Evolutionary conservation across 2,797 vertebrate genomes (phyloP), one percentile per base, ranked within the genome.

Genomic region (Melopsittacus undulatus): DNA sequence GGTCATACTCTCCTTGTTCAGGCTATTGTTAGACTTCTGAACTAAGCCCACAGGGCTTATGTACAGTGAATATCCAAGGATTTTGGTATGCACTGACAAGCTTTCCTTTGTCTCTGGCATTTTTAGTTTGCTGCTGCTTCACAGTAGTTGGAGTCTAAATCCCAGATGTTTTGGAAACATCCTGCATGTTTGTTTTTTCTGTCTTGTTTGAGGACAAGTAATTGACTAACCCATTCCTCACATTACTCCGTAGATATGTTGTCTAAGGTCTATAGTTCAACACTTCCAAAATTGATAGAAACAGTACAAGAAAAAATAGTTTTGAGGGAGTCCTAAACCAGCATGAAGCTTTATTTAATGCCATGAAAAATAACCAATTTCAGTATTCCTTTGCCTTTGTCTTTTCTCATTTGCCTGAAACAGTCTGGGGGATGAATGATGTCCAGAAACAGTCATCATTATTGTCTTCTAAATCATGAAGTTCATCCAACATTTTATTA

Each of bases 131-230:
- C 67, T 93, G 62, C 51, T 87, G 23, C 54, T 79, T 91, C 29
- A 34, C 42, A 74, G 48, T 77, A 86, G 80, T 63, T 67, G 51
- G 27, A 94, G 66, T 73, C 59, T 83, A 89, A 84, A 87, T 92
- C 56, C 51, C 43, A 73, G 20, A n/a, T 94, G 72, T 83, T 94
- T 85, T 79, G 57, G 81, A 91, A 94, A 57, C 26, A 68, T 82
- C 29, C 54, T 75, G 54, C 83, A 52, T 94, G 42, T 81, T 64
- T 93, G 26, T 30, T 6, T 73, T 89, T 67, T 45, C 59, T 73
- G 29, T 81, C 52, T 43, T 78, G 19, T 93, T 91, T 57, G 69
- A 75, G 56, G 30, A 64, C 48, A 72, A 80, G n/a, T 67, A 59
- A 46, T 36, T 85, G 68, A 73, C 63, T 80, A 43, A 52, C 51